phyloP scores from a whole-genome alignment of 2,888 invertebrate genomes.

The Coenonympha glycerion region DNA sequence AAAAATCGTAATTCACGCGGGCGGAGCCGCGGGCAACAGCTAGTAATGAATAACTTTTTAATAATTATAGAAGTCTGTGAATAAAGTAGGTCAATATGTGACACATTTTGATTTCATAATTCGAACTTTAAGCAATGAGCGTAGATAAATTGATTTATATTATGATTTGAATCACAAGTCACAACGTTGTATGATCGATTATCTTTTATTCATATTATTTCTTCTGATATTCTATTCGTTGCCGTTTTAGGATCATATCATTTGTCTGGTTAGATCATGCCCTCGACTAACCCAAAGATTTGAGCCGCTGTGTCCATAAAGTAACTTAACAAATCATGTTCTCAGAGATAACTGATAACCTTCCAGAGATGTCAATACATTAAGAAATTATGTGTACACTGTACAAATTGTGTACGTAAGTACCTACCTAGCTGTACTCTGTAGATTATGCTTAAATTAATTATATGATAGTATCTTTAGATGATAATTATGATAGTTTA shows the following conservation, averaged over 20 bases:
- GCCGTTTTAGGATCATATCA: not conserved
- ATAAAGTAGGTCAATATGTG: too few relatives aligned
- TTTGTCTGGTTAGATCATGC: constrained; percentile 1
- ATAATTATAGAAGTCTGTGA: too few relatives aligned
- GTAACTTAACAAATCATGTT: constrained; percentile 13
- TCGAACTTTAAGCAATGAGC: too few relatives aligned
- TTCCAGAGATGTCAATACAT: not conserved
- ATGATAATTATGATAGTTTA: not conserved
- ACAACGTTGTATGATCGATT: not conserved
- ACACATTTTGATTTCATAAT: too few relatives aligned
- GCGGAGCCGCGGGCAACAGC: too few relatives aligned
- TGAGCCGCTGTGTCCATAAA: constrained; percentile 5
- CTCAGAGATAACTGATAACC: constrained; percentile 13
- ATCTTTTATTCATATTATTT: not conserved
- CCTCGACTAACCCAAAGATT: constrained; percentile 8
- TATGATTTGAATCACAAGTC: too few relatives aligned
- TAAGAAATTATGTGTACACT: not conserved
- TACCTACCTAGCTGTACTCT: too few relatives aligned
- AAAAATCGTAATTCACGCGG: too few relatives aligned
- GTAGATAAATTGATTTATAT: too few relatives aligned
- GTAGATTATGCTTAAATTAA: not conserved
- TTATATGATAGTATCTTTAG: not conserved
- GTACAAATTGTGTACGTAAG: not conserved
- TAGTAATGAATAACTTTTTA: too few relatives aligned
- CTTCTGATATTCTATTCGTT: constrained; percentile 4